These are phyloP conservation scores for Lepeophtheirus nordmannii DNA, from an alignment of 2,888 invertebrate genomes.

Conservation along the genomic window DNA sequence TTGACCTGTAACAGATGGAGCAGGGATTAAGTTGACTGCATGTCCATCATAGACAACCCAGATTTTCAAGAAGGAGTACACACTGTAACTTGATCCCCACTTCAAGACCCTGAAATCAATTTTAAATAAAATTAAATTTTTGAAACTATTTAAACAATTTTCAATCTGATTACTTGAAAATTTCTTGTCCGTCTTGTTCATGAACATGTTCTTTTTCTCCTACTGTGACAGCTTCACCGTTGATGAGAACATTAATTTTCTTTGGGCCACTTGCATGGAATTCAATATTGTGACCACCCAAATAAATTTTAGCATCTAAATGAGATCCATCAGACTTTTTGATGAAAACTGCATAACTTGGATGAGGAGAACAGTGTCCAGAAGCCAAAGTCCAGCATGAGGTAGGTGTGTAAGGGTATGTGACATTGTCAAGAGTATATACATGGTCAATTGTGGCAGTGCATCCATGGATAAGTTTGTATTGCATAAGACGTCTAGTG, in stretches of 20 bases:
- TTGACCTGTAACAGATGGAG: conserved; percentile 18
- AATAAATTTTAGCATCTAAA: conserved; percentile 16
- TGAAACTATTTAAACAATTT: not conserved
- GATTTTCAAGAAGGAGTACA: conserved; percentile 21
- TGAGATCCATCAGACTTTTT: conserved; percentile 8
- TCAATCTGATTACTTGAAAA: conserved; percentile 11
- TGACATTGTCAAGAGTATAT: conserved; percentile 23
- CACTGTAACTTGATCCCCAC: conserved; percentile 15
- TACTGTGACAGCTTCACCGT: conserved; percentile 11
- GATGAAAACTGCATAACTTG: conserved; percentile 21
- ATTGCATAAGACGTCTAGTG: conserved; percentile 8
- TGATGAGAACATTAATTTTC: conserved; percentile 8
- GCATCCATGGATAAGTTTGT: conserved; percentile 16
- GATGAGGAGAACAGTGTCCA: conserved; percentile 15
- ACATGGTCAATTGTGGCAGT: conserved; percentile 10
- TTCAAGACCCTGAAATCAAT: conserved; percentile 14
- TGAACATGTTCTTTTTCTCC: conserved; percentile 15
- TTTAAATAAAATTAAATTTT: not conserved
- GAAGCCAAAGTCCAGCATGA: conserved; percentile 23
- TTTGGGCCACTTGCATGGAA: conserved; percentile 2
- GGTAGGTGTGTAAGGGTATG: conserved; percentile 12
- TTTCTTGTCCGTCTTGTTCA: conserved; percentile 2
- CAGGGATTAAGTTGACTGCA: conserved; percentile 12
- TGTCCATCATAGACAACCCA: conserved; percentile 5
- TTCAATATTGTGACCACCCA: conserved; percentile 21